Percentiles rank a stretch among this genome's conserved stretches.
phyloP scores from a whole-genome alignment of 2,113 vertebrate species.

The Charina bottae region DNA sequence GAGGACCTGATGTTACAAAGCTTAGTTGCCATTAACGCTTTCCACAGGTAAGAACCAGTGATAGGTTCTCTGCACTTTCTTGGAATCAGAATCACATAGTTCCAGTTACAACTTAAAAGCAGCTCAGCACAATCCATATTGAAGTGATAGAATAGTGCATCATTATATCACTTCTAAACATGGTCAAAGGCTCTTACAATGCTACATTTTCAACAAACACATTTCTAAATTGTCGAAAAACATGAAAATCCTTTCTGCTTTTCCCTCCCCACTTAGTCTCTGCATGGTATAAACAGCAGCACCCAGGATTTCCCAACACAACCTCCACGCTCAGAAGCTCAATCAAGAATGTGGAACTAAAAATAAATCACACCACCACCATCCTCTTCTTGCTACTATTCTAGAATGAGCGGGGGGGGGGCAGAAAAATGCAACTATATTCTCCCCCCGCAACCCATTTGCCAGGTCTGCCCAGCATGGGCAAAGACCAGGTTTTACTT shows the following conservation, averaged over 20 bases:
- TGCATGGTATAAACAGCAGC: background rate
- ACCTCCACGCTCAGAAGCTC: background rate
- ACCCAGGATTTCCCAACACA: background rate
- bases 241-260: background rate
- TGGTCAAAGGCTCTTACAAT: background rate
- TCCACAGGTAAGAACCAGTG: rapidly evolving
- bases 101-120: background rate
- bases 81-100: background rate
- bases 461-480: background rate
- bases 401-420: background rate
- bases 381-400: background rate
- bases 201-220: background rate
- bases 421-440: background rate
- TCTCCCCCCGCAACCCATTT: background rate
- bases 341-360: background rate
- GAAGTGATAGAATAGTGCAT: background rate
- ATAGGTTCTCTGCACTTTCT: background rate
- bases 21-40: background rate
- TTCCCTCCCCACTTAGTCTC: background rate
- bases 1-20: background rate
- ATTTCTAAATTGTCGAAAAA: background rate
- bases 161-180: background rate
- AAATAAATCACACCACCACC: background rate
- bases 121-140: background rate
- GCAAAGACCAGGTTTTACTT: background rate